These are phyloP conservation scores for Tinamus guttatus DNA, from an alignment of 2,113 vertebrate species.

Conservation along the genomic window DNA sequence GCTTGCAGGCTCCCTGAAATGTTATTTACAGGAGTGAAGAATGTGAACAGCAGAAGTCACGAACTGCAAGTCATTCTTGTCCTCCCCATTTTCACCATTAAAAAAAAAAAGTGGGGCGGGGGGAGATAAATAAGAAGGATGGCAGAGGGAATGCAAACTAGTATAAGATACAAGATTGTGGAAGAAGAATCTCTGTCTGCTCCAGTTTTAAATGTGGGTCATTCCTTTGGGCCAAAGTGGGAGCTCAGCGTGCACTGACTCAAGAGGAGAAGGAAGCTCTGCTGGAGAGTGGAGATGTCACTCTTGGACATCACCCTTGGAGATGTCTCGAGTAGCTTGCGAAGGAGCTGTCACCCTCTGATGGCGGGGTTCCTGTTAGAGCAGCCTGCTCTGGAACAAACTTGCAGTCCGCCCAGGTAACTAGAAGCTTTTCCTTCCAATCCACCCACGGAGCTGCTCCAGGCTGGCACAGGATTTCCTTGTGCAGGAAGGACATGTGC, in stretches of 20 bases:
- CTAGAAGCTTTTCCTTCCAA: not conserved
- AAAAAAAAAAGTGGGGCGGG: not conserved
- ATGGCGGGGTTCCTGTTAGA: not conserved
- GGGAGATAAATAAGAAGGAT: not conserved
- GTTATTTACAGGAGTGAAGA: conserved; percentile 12
- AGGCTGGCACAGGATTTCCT: not conserved
- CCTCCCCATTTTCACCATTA: not conserved
- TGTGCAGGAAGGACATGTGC: not conserved
- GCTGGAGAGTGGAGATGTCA: not conserved
- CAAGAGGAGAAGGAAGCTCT: not conserved
- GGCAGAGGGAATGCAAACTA: not conserved
- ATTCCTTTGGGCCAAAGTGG: not conserved
- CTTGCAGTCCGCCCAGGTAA: not conserved
- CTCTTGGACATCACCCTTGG: not conserved
- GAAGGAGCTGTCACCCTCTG: not conserved
- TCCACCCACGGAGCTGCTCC: not conserved
- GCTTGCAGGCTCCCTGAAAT: conserved; percentile 35
- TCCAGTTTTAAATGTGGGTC: not conserved
- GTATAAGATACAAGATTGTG: not conserved
- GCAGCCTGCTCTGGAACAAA: conserved; percentile 10
- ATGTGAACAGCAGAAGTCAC: not conserved
- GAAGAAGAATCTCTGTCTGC: not conserved
- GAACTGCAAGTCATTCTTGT: not conserved
- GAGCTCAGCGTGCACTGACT: not conserved
- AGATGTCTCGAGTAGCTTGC: not conserved